Base-by-base conservation (phyloP, 64 coral and sea anemone genomes). In the Actinia equina region DNA sequence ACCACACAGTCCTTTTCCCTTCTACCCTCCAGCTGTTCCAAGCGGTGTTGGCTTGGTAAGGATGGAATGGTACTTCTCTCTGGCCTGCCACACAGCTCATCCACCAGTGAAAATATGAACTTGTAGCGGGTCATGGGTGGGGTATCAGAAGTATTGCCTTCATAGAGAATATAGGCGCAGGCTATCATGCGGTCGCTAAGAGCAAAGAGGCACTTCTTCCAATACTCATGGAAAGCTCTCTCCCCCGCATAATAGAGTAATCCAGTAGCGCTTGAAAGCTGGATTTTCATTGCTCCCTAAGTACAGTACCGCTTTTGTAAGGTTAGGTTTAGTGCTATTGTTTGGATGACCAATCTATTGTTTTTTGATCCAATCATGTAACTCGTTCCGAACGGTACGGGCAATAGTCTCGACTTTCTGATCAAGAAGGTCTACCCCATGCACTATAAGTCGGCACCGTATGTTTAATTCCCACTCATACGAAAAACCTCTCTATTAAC, bases 1-100 rank as follows among this genome's bases (percentile, higher is more conserved):
- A 89, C 88, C 80, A 83, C 59, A 44, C 79, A 89, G 88, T 83
- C 88, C 80, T 71, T 83, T 61, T 74, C 46, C 7, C 83, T 89
- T 53, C 52, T 82, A 53, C 79, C 80, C 17, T 79, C 77, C 9
- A 79, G 77, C 77, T 79, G 27, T 37, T 46, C 44, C 30, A 79
- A 43, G 15, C 18, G 77, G 77, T 79, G 77, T 20, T n/a, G 20
- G 62, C 10, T 65, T 65, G 62, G 62, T 25, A 65, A 20, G n/a
- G 62, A 20, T 65, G 62, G 62, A 65, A 65, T n/a, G 10, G 15
- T 4, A n/a, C 10, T 14, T 65, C 62, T 65, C n/a, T 25, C 62
- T 25, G 62, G 62, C 62, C 62, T 65, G 6, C 17, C 71, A 80
- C 76, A 88, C 6, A 88, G 74, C 44, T 88, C 86, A 14, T 79